A percentile compares a stretch with the other conserved stretches of the same genome.
phyloP scores from a whole-genome alignment of 2,113 vertebrate genomes.

The Oreochromis spilurus region DNA sequence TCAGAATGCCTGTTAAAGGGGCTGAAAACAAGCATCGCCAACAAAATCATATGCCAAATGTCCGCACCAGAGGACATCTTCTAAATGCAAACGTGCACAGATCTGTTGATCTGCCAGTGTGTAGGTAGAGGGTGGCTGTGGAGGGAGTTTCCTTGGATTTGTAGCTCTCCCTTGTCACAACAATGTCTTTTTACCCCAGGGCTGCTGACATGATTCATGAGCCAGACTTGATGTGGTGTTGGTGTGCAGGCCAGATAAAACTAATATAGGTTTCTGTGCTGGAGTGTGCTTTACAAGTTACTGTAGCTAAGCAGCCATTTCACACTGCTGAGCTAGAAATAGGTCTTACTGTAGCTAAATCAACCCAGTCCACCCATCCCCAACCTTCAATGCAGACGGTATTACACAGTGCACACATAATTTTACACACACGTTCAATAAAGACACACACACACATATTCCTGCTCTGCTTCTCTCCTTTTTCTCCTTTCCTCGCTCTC shows the following conservation, averaged over 20 bases:
- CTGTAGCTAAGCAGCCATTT: slow-evolving; percentile 59
- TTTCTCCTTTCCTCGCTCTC: background rate
- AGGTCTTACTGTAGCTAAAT: slow-evolving; percentile 59
- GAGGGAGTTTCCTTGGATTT: slow-evolving; percentile 28
- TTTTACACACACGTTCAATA: slow-evolving; percentile 36
- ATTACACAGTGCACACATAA: slow-evolving; percentile 27
- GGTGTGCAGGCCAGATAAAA: slow-evolving; percentile 51
- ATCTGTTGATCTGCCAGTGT: background rate
- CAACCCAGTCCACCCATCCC: slow-evolving; percentile 26
- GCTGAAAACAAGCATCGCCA: slow-evolving; percentile 21
- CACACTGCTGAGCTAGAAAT: slow-evolving; percentile 53
- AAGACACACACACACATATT: slow-evolving; percentile 43
- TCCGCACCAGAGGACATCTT: background rate
- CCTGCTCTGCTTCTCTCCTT: background rate
- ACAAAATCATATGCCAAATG: background rate
- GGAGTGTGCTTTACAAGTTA: slow-evolving; percentile 44
- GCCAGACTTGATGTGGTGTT: slow-evolving; percentile 54
- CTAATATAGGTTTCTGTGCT: slow-evolving; percentile 61
- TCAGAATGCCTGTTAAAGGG: slow-evolving; percentile 17
- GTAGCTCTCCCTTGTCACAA: slow-evolving; percentile 50
- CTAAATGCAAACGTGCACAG: slow-evolving; percentile 23
- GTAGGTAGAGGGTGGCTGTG: slow-evolving; percentile 22
- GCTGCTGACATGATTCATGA: slow-evolving; percentile 62
- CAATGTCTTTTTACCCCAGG: slow-evolving; percentile 51
- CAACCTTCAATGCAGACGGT: slow-evolving; percentile 25